Percentiles rank a stretch among this genome's conserved stretches.
These are phyloP conservation scores for Pyrochroa serraticornis DNA, from an alignment of 2,888 invertebrate species.

Conservation along the genomic window DNA sequence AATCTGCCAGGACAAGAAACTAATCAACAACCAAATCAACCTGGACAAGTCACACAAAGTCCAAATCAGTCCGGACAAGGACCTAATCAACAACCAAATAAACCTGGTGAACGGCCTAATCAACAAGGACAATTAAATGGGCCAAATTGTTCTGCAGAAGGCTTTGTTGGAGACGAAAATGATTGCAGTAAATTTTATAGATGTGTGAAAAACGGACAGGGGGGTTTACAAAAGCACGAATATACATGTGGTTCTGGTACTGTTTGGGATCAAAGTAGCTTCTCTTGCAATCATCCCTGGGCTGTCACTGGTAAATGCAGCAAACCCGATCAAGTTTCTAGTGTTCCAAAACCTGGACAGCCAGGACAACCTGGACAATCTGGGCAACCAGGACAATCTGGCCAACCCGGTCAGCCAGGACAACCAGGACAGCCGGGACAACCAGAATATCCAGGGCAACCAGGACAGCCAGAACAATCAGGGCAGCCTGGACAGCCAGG, in stretches of 20 bases:
- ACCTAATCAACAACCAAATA: constrained; percentile 19
- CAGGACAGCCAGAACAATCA: constrained; percentile 24
- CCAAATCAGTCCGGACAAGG: too few species aligned
- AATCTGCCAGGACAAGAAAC: too few species aligned
- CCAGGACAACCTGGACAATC: constrained; percentile 14
- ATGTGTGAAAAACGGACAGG: constrained; percentile 70
- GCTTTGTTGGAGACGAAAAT: constrained; percentile 71
- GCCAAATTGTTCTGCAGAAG: constrained; percentile 65
- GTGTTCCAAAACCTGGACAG: too few species aligned
- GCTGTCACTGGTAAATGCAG: constrained; percentile 56
- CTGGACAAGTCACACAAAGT: constrained; percentile 19
- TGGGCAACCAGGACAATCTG: constrained; percentile 21
- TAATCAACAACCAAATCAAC: constrained; percentile 27
- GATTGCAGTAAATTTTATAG: constrained; percentile 79
- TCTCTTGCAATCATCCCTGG: constrained; percentile 75
- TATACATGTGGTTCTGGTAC: constrained; percentile 78
- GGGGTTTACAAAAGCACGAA: constrained; percentile 68
- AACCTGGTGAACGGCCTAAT: constrained; percentile 28
- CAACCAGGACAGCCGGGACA: constrained; percentile 23
- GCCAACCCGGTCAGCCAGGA: constrained; percentile 13
- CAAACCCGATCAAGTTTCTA: background rate
- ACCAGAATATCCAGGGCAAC: constrained; percentile 11
- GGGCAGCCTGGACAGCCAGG: constrained; percentile 25
- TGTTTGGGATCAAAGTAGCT: constrained; percentile 73
- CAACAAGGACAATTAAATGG: constrained; percentile 27